These are phyloP conservation scores for Hirudo medicinalis DNA, from an alignment of 1,140 invertebrate genomes.

Conservation along the genomic window DNA sequence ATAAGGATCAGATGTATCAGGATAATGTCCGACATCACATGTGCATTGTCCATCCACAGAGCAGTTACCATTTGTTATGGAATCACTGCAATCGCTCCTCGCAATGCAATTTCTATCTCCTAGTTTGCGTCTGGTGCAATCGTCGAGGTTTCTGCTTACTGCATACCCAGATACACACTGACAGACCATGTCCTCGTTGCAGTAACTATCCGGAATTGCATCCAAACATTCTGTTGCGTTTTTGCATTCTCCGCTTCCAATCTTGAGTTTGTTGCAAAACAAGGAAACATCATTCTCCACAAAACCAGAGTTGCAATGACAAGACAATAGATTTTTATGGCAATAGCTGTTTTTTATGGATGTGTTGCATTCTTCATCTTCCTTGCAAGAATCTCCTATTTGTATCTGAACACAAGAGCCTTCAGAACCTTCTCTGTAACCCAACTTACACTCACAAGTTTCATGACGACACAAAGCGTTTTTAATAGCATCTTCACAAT, in stretches of 20 bases:
- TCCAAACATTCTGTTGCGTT: too few species aligned
- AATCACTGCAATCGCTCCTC: slow-evolving; percentile 19
- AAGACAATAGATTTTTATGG: too few species aligned
- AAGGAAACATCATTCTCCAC: too few species aligned
- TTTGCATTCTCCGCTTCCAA: slow-evolving; percentile 18
- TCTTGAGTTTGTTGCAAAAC: slow-evolving; percentile 1
- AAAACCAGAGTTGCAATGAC: too few species aligned
- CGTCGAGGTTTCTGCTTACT: background rate
- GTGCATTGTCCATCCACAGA: slow-evolving; percentile 5
- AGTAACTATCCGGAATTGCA: too few species aligned
- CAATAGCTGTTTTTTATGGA: background rate
- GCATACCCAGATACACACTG: slow-evolving; percentile 20
- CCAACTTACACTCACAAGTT: too few species aligned
- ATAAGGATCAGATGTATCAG: background rate
- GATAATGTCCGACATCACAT: background rate
- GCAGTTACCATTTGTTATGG: slow-evolving; percentile 22
- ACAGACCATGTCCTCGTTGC: slow-evolving; percentile 3
- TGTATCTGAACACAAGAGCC: too few species aligned
- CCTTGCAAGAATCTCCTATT: background rate
- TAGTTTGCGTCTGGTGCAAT: slow-evolving; percentile 8
- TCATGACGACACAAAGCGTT: too few species aligned
- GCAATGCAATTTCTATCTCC: slow-evolving; percentile 17
- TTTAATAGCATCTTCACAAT: slow-evolving; percentile 20
- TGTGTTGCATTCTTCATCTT: background rate
- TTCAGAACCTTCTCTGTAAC: too few species aligned